phyloP scores from a whole-genome alignment of 1,140 invertebrate genomes.

The Achroia grisella region DNA sequence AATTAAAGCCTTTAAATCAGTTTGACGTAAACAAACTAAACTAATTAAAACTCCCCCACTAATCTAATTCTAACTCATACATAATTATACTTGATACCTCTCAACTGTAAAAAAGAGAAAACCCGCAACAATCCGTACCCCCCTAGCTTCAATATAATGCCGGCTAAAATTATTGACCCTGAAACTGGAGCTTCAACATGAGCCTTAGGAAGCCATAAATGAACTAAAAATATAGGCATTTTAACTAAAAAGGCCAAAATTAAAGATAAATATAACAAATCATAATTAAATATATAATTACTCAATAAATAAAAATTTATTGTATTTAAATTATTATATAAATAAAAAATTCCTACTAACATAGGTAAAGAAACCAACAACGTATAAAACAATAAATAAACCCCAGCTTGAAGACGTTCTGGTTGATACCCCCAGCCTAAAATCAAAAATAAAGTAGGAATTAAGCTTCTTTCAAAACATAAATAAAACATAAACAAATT shows the following conservation, averaged over 20 bases:
- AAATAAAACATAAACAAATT: constrained; percentile 80
- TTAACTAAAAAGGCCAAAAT: constrained; percentile 79
- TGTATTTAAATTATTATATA: constrained; percentile 50
- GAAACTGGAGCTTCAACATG: constrained; percentile 83
- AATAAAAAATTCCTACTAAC: constrained; percentile 73
- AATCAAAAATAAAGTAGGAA: constrained; percentile 78
- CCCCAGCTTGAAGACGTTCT: constrained; percentile 75
- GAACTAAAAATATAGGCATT: constrained; percentile 80
- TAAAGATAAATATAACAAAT: constrained; percentile 72
- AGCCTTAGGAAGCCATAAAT: constrained; percentile 82
- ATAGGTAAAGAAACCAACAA: constrained; percentile 76
- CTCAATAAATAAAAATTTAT: constrained; percentile 68
- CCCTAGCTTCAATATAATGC: constrained; percentile 80
- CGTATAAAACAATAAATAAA: constrained; percentile 79
- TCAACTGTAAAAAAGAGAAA: constrained; percentile 54
- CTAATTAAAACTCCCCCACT: constrained; percentile 73
- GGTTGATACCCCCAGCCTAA: constrained; percentile 77
- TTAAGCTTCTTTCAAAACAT: constrained; percentile 77
- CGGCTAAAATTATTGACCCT: constrained; percentile 82
- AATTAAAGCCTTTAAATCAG: constrained; percentile 76
- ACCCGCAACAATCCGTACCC: constrained; percentile 77
- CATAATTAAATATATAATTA: constrained; percentile 59
- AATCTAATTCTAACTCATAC: constrained; percentile 72
- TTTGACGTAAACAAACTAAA: constrained; percentile 76
- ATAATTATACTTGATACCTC: constrained; percentile 62